phyloP scores from a whole-genome alignment of 2,797 vertebrate species.

The Jordanella pulchra region DNA sequence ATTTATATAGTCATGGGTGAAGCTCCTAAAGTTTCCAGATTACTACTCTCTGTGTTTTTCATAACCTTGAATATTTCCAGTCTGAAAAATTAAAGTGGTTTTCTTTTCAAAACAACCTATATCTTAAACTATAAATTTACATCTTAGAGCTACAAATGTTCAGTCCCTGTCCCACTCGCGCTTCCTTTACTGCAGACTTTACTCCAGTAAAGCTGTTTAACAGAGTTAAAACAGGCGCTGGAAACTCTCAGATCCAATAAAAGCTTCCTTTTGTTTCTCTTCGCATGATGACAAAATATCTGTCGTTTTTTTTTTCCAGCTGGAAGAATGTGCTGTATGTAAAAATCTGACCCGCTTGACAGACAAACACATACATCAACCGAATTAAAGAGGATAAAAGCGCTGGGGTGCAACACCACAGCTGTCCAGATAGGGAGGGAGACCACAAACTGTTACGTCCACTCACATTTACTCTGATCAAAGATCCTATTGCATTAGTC shows the following conservation, averaged over 20 bases:
- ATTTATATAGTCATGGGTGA: no score
- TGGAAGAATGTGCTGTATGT: slow-evolving; percentile 23
- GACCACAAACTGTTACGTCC: slow-evolving; percentile 69
- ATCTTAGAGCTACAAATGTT: neutral
- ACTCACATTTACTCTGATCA: slow-evolving; percentile 71
- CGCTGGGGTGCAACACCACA: slow-evolving; percentile 32
- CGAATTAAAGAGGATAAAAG: slow-evolving; percentile 59
- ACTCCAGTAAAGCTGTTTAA: slow-evolving; percentile 12
- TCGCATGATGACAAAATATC: slow-evolving; percentile 18
- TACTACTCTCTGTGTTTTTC: no score
- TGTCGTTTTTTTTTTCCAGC: slow-evolving; percentile 3
- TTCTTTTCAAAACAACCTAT: no score
- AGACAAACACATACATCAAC: slow-evolving; percentile 54
- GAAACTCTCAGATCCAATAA: slow-evolving; percentile 22
- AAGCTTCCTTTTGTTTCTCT: slow-evolving; percentile 6
- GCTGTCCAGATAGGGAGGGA: slow-evolving; percentile 65
- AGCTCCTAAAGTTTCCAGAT: no score
- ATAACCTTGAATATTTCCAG: no score
- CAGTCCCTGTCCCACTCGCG: slow-evolving; percentile 25
- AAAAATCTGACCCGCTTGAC: slow-evolving; percentile 47
- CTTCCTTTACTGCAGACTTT: slow-evolving; percentile 3
- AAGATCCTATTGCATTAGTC: slow-evolving; percentile 63
- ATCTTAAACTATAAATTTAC: no score
- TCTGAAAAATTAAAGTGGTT: no score
- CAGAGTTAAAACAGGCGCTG: slow-evolving; percentile 23